Evolutionary conservation across 2,797 vertebrate genomes (phyloP), one percentile per base, ranked within the genome.

Genomic region (Ctenopoma kingsleyae): DNA sequence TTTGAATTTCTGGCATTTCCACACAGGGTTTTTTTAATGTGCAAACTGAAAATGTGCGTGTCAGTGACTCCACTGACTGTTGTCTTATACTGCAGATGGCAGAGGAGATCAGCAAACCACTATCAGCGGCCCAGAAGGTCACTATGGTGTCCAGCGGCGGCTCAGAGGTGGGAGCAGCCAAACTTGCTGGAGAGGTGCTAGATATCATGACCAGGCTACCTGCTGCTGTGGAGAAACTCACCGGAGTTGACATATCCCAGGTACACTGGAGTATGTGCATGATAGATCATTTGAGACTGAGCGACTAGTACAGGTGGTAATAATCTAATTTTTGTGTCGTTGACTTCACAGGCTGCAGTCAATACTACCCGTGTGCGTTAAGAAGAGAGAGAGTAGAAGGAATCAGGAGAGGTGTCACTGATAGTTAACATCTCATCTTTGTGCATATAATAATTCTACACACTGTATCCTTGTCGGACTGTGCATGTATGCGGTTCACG

Each of bases 61-160:
- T 19, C 9, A 9, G 16, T 23, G 17, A 65, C 30, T 10, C 13
- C 5, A 23, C 6, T 22, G 5, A 20, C 41, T 13, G 7, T 55
- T 43, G 16, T 43, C 17, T 50, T 35, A 6, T 61, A 23, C 50
- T 61, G 2, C 74, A 98, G 97, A 95, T 98, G 69, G 97, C 96
- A 0, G 96, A 97, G 23, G 96, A 96, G 89, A 97, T 98, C 91
- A 96, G 94, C 89, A 95, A 83, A 82, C 97, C 97, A 0, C 85
- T 98, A 83, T 91, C 86, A 0, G 41, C 58, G 0, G 90, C 94
- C 57, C 87, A 94, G 49, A 97, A 98, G 91, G 70, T 98, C 72
- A 98, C 96, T 17, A 95, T 98, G 94, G 93, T 98, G 67, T 97
- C 97, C 71, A 98, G 96, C 0, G 96, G 97, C 0, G 86, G 88